Conservation (phyloP, 2,797 vertebrate species). For the Melanotaenia trifasciata region DNA sequence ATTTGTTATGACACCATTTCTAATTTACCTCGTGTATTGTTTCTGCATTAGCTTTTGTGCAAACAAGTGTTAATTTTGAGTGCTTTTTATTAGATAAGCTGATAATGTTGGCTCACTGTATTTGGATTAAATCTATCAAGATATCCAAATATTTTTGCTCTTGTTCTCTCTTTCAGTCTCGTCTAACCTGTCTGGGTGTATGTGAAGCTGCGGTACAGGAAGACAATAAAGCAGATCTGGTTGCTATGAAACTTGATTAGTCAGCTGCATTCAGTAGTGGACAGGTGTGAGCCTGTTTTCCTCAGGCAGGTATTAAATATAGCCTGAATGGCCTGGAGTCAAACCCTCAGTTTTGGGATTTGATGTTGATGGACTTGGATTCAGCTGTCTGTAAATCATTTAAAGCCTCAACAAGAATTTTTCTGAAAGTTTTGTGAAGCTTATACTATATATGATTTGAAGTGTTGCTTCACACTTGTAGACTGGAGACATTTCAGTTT, state of each 20-base stretch:
- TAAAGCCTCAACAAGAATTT: not conserved
- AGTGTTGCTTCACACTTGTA: not conserved
- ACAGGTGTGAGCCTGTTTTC: slow-evolving; percentile 27
- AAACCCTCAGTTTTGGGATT: not conserved
- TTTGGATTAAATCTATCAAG: slow-evolving; percentile 10
- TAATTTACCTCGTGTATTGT: not conserved
- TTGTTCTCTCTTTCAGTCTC: not conserved
- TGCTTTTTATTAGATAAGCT: not conserved
- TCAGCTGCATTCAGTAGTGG: slow-evolving; percentile 32
- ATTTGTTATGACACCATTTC: not conserved
- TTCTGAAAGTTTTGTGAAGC: not conserved
- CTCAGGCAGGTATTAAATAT: slow-evolving; percentile 21
- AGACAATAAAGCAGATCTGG: slow-evolving; percentile 64
- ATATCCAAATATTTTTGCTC: slow-evolving; percentile 15
- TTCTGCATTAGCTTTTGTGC: not conserved
- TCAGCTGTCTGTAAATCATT: not conserved
- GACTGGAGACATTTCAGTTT: not conserved
- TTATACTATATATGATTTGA: not conserved
- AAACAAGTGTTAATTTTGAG: not conserved
- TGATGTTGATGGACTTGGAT: not conserved
- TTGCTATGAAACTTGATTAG: slow-evolving; percentile 72
- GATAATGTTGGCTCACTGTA: not conserved
- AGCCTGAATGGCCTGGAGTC: slow-evolving; percentile 1
- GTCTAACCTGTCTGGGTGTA: slow-evolving; percentile 64
- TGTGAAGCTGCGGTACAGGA: slow-evolving; percentile 35